Conservation (phyloP, 2,888 invertebrate species). For the Morpho helenor region DNA sequence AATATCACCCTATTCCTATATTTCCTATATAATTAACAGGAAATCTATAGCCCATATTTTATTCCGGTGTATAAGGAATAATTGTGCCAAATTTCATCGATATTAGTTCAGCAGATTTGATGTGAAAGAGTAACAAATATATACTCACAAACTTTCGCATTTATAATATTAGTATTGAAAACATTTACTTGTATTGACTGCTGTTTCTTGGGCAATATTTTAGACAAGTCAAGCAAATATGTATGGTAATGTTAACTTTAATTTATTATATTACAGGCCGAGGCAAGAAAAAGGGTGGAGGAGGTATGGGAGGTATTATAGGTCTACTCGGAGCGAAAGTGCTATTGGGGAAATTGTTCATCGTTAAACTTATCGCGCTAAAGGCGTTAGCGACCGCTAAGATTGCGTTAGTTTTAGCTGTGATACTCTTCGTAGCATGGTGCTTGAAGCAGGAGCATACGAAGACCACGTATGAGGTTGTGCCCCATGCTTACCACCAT, state of each 20-base stretch:
- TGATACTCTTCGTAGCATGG: constrained; percentile 80
- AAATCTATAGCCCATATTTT: no score
- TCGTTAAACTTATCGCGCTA: constrained; percentile 88
- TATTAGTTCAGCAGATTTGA: no score
- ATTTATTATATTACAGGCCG: constrained; percentile 75
- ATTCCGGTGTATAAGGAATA: no score
- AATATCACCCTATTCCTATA: no score
- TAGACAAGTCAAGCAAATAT: no score
- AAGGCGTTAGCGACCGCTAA: constrained; percentile 91
- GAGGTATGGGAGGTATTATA: constrained; percentile 84
- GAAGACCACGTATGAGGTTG: constrained; percentile 69
- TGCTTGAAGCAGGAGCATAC: constrained; percentile 66
- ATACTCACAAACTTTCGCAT: no score
- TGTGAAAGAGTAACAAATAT: no score
- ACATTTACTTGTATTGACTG: no score
- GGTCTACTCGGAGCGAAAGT: constrained; percentile 77
- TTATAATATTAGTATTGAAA: no score
- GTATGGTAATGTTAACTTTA: neutral
- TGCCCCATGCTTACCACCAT: constrained; percentile 75
- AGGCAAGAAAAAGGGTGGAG: constrained; percentile 84
- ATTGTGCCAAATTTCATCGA: no score
- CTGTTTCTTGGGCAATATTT: no score
- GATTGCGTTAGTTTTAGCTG: constrained; percentile 87
- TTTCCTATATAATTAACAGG: no score
- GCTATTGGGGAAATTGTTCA: constrained; percentile 80